A percentile compares a stretch with the other conserved stretches of the same genome.
phyloP scores from a whole-genome alignment of 2,888 invertebrate genomes.

The Spisula solida region DNA sequence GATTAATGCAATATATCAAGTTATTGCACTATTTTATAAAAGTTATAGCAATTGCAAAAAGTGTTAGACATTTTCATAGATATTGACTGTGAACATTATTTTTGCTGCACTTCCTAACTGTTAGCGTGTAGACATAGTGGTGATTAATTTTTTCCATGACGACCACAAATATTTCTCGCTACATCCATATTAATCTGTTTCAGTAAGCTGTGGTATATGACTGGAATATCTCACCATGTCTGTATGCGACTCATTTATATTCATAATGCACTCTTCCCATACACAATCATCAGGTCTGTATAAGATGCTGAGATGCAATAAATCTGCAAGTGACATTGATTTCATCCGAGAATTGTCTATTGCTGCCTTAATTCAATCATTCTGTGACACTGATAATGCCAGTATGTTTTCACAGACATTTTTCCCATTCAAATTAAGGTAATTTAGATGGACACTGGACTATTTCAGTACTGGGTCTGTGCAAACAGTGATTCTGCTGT shows the following conservation, averaged over 20 bases:
- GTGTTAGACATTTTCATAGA: too few species aligned
- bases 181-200: neutral
- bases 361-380: neutral
- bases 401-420: neutral
- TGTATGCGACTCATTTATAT: conserved; percentile 8
- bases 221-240: conserved; percentile 4
- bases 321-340: conserved; percentile 20
- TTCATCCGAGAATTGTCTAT: neutral
- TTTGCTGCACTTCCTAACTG: too few species aligned
- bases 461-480: neutral
- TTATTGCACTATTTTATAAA: too few species aligned
- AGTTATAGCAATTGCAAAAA: too few species aligned
- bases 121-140: too few species aligned
- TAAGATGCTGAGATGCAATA: neutral
- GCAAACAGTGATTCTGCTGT: neutral
- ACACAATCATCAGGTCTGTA: neutral
- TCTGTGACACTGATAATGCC: neutral
- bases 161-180: too few species aligned
- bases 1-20: too few species aligned
- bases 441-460: conserved; percentile 8
- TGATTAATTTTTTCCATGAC: too few species aligned
- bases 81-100: too few species aligned
- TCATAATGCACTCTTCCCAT: conserved; percentile 2
- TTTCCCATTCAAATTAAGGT: neutral
- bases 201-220: neutral